Percentiles rank a stretch among this genome's conserved stretches.
Conservation (phyloP, 2,797 vertebrate species). For the Lagorchestes hirsutus region DNA sequence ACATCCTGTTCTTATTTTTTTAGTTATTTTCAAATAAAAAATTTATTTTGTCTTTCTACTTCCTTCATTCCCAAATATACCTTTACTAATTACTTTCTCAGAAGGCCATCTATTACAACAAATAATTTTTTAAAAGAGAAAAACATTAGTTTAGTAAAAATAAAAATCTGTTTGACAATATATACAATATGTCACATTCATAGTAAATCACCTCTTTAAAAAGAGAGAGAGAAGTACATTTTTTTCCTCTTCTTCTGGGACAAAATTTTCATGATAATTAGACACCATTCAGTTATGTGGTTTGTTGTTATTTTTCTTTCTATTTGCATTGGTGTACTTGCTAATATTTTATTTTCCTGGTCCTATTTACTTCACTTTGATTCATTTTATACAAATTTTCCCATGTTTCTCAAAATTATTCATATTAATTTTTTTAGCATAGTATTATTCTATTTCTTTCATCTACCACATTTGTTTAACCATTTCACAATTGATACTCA, state of each 20-base stretch:
- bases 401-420: background rate
- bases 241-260: background rate
- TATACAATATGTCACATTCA: background rate
- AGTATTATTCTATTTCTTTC: background rate
- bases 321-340: background rate
- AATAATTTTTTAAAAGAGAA: background rate
- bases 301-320: background rate
- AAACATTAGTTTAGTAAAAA: background rate
- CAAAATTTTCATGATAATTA: background rate
- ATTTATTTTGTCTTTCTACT: background rate
- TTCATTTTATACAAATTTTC: too few relatives aligned
- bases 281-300: background rate
- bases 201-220: background rate
- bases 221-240: background rate
- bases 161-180: background rate
- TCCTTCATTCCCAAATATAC: background rate
- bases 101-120: background rate
- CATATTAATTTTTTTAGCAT: background rate
- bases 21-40: too few relatives aligned
- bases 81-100: background rate
- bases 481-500: background rate
- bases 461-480: background rate
- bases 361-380: background rate
- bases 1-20: background rate
- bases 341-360: background rate